Conservation (phyloP, 2,888 invertebrate species). For the Plagodis dolabraria region DNA sequence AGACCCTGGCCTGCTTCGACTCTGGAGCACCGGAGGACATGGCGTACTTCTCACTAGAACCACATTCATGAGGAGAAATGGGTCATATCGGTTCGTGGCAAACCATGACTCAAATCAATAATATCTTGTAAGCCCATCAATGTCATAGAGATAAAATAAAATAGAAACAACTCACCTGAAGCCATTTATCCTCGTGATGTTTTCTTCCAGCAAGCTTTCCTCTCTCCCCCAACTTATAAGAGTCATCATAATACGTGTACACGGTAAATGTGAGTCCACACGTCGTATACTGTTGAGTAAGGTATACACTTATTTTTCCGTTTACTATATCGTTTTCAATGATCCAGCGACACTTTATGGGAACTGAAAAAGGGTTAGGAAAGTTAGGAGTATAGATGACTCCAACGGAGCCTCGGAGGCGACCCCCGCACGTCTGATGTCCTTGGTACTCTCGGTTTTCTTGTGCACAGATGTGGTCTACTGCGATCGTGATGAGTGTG, state of each 20-base stretch:
- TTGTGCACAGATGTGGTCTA: constrained; percentile 57
- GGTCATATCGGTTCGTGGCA: too few species aligned
- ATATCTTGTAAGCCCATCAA: too few species aligned
- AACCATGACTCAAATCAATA: too few species aligned
- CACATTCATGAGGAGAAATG: too few species aligned
- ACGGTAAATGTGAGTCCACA: constrained; percentile 91
- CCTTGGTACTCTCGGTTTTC: constrained; percentile 67
- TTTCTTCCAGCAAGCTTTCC: constrained; percentile 89
- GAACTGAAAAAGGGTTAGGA: constrained; percentile 89
- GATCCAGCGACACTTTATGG: constrained; percentile 95
- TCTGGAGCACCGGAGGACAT: too few species aligned
- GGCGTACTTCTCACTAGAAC: too few species aligned
- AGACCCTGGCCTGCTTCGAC: too few species aligned
- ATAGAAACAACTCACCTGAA: constrained; percentile 80
- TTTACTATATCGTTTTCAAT: constrained; percentile 91
- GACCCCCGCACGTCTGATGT: constrained; percentile 87
- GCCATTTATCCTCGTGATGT: constrained; percentile 88
- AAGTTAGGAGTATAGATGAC: constrained; percentile 93
- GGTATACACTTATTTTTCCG: constrained; percentile 92
- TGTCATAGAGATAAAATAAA: too few species aligned
- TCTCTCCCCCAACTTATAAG: constrained; percentile 87
- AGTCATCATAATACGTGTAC: constrained; percentile 90
- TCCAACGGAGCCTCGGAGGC: constrained; percentile 87
- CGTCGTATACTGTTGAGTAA: constrained; percentile 94
- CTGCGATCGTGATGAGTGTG: constrained; percentile 61